phyloP scores from a whole-genome alignment of 35 echinoderm and acorn worm species.

The Anneissia japonica region DNA sequence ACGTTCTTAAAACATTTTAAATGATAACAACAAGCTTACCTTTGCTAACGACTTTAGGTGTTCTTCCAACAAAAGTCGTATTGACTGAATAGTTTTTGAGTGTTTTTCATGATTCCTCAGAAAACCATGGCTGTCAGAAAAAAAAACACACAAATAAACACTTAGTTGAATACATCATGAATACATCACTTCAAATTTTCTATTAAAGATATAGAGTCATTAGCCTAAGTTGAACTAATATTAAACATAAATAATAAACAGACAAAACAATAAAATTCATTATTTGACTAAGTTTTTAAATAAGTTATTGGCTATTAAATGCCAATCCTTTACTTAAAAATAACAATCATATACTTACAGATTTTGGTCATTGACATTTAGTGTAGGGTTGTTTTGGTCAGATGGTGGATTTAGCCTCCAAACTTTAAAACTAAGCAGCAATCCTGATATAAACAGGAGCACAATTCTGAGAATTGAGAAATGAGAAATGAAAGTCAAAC shows the following conservation, averaged over 20 bases:
- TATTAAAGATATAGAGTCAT: too few species aligned
- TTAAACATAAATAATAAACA: too few species aligned
- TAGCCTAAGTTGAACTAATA: too few species aligned
- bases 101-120: neutral
- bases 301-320: too few species aligned
- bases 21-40: neutral
- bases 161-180: too few species aligned
- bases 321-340: neutral
- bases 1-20: too few species aligned
- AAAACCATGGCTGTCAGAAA: neutral
- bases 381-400: neutral
- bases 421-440: neutral
- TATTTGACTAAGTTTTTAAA: too few species aligned
- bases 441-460: neutral
- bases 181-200: too few species aligned
- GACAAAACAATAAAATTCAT: too few species aligned
- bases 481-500: too few species aligned
- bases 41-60: neutral
- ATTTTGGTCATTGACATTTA: neutral
- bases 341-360: neutral
- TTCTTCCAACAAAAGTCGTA: neutral
- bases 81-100: neutral
- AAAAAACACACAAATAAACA: neutral
- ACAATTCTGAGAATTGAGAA: too few species aligned
- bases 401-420: neutral